A percentile compares a stretch with the other conserved stretches of the same genome.
These are phyloP conservation scores for Alca torda DNA, from an alignment of 2,797 vertebrate species.

Conservation along the genomic window DNA sequence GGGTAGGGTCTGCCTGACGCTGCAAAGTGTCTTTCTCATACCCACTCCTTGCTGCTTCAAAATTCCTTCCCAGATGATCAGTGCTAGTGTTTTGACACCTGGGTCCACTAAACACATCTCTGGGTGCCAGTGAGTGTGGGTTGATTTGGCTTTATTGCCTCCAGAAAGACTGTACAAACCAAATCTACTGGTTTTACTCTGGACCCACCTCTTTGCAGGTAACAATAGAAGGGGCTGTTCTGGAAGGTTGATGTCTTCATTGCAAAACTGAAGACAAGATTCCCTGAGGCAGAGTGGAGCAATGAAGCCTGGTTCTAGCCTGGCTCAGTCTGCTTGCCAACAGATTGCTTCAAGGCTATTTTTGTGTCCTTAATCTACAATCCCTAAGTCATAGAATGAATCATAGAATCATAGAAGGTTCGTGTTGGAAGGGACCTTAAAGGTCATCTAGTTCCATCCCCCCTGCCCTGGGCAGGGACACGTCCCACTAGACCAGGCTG, in stretches of 20 bases:
- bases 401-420: too few species aligned
- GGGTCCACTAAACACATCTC: neutral
- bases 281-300: neutral
- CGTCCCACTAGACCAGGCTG: too few species aligned
- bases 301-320: neutral
- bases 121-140: neutral
- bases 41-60: neutral
- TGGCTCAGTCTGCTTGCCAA: neutral
- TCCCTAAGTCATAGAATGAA: neutral
- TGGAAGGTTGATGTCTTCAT: neutral
- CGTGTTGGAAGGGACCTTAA: too few species aligned
- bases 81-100: neutral
- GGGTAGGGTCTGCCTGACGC: neutral
- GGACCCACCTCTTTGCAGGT: neutral
- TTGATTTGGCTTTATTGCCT: neutral
- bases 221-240: neutral
- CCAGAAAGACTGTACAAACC: neutral
- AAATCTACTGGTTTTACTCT: neutral
- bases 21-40: neutral
- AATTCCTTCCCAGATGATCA: neutral
- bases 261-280: neutral
- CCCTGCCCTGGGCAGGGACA: too few species aligned
- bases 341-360: neutral
- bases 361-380: neutral
- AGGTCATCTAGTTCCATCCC: too few species aligned